phyloP scores from a whole-genome alignment of 2,888 invertebrate species.

The Lomographa bimaculata region DNA sequence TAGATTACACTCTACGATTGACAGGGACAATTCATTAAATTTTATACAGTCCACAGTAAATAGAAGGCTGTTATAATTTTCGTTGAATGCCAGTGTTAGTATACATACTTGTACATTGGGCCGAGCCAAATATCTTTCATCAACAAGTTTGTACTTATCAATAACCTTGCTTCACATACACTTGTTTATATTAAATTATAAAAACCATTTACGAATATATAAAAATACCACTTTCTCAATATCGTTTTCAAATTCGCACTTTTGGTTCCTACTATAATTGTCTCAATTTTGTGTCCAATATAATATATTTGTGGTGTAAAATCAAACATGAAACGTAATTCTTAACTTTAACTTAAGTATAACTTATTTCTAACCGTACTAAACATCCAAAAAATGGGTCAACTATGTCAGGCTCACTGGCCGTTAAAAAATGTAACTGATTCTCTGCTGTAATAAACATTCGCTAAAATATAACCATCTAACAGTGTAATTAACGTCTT shows the following conservation, averaged over 20 bases:
- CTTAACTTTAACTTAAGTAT: conserved; percentile 44
- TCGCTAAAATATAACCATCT: conserved; percentile 17
- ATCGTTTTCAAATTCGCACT: conserved; percentile 68
- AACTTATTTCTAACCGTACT: conserved; percentile 40
- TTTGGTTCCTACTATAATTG: conserved; percentile 55
- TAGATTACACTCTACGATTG: conserved; percentile 59
- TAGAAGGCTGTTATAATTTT: conserved; percentile 53
- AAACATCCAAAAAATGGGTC: conserved; percentile 2
- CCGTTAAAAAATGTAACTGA: background rate
- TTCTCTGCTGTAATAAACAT: background rate
- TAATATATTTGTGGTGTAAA: conserved; percentile 41
- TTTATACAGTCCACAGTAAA: conserved; percentile 36
- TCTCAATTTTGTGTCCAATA: conserved; percentile 52
- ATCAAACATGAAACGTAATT: conserved; percentile 35
- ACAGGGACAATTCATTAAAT: conserved; percentile 55
- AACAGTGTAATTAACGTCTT: conserved; percentile 30
- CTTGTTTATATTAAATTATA: conserved; percentile 53
- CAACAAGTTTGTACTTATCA: conserved; percentile 74
- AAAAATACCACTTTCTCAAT: conserved; percentile 74
- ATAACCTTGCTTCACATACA: conserved; percentile 56
- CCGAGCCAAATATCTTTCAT: conserved; percentile 61
- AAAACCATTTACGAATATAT: conserved; percentile 64
- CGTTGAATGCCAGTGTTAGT: conserved; percentile 59
- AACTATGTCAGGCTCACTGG: conserved; percentile 6
- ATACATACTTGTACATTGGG: conserved; percentile 59